Percentiles rank a stretch among this genome's conserved stretches.
phyloP scores from a whole-genome alignment of 2,113 vertebrate species.

The Thomomys bottae region DNA sequence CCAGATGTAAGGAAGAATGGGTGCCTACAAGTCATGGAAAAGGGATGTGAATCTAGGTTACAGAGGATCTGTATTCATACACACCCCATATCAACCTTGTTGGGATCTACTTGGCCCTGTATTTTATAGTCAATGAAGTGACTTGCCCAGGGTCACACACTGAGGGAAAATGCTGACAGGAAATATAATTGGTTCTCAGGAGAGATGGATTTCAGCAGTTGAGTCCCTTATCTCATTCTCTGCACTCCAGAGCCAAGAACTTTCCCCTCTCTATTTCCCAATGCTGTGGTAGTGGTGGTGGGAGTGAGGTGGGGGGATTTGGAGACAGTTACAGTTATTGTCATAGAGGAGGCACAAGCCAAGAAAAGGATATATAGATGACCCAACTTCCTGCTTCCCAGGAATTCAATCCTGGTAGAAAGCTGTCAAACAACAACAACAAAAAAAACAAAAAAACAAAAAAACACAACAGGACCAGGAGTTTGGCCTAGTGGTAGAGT shows the following conservation, averaged over 20 bases:
- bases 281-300: too few relatives aligned
- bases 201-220: neutral
- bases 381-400: neutral
- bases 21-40: neutral
- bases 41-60: neutral
- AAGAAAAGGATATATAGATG: neutral
- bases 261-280: neutral
- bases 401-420: neutral
- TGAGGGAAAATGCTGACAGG: neutral
- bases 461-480: too few relatives aligned
- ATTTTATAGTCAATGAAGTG: neutral
- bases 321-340: neutral
- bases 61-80: too few relatives aligned
- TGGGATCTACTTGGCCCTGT: neutral
- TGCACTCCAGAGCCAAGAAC: neutral
- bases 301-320: too few relatives aligned
- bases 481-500: too few relatives aligned
- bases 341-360: neutral
- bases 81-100: too few relatives aligned
- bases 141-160: neutral
- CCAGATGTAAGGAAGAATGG: neutral
- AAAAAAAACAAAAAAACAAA: too few relatives aligned
- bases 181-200: neutral
- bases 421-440: too few relatives aligned
- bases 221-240: too few relatives aligned